phyloP scores from a whole-genome alignment of 1,140 invertebrate species.

The Diachasma alloeum region DNA sequence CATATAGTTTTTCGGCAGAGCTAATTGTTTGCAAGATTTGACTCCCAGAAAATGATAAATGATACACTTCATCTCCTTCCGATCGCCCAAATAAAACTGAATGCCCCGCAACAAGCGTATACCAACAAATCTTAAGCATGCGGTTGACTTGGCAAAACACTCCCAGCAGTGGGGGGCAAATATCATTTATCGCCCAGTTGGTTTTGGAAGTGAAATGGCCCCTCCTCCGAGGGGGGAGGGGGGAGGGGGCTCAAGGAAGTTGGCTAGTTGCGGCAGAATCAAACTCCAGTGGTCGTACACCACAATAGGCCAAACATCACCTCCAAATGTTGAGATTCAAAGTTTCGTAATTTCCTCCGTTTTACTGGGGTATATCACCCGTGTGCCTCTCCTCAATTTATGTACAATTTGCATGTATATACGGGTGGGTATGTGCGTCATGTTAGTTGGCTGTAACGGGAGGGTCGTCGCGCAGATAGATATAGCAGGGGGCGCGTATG shows the following conservation, averaged over 20 bases:
- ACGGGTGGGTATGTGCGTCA: slow-evolving; percentile 19
- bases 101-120: background rate
- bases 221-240: background rate
- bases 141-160: background rate
- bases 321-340: slow-evolving; percentile 24
- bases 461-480: slow-evolving; percentile 14
- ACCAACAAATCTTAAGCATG: background rate
- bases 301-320: background rate
- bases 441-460: slow-evolving; percentile 24
- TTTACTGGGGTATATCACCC: slow-evolving; percentile 29
- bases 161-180: background rate
- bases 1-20: too few relatives aligned
- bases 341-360: slow-evolving; percentile 38
- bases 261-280: background rate
- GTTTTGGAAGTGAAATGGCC: background rate
- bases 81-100: background rate
- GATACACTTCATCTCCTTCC: too few relatives aligned
- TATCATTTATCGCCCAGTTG: background rate
- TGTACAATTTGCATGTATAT: slow-evolving; percentile 30
- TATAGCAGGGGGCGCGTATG: slow-evolving; percentile 33
- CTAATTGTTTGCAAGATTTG: too few relatives aligned
- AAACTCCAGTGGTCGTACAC: background rate
- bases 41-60: too few relatives aligned
- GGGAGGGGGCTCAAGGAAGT: background rate
- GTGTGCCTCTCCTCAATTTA: slow-evolving; percentile 21